Conservation (phyloP, 1,140 invertebrate genomes). For the Leptopilina boulardi region DNA sequence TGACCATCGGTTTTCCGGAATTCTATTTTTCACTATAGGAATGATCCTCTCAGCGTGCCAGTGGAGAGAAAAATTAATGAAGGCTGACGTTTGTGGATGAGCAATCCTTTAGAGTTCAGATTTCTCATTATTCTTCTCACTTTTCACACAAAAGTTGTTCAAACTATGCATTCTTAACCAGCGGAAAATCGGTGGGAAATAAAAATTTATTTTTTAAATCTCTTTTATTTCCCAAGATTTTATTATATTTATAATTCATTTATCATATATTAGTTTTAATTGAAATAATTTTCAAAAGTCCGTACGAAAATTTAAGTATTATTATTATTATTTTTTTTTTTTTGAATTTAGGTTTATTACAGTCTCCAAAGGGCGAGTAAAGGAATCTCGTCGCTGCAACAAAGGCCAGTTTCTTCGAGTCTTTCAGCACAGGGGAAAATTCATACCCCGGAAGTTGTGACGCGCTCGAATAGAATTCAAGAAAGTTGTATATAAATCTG, state of each 20-base stretch:
- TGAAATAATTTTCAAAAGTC: too few relatives aligned
- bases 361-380: slow-evolving; percentile 81
- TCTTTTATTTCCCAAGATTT: too few relatives aligned
- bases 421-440: slow-evolving; percentile 72
- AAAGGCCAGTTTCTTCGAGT: slow-evolving; percentile 68
- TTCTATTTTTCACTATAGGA: not conserved
- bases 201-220: too few relatives aligned
- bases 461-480: slow-evolving; percentile 88
- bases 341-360: slow-evolving; percentile 79
- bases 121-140: slow-evolving; percentile 9
- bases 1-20: slow-evolving; percentile 10
- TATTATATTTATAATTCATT: too few relatives aligned
- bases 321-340: not conserved
- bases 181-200: too few relatives aligned
- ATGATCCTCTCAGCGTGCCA: not conserved
- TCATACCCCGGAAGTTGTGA: slow-evolving; percentile 85
- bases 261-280: too few relatives aligned
- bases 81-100: not conserved
- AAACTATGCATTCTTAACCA: too few relatives aligned
- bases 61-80: slow-evolving; percentile 14
- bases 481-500: slow-evolving; percentile 89
- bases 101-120: not conserved
- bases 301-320: too few relatives aligned
- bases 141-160: slow-evolving; percentile 14
- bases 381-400: slow-evolving; percentile 75